phyloP scores from a whole-genome alignment of 2,888 invertebrate genomes.

The Andrena marginata region DNA sequence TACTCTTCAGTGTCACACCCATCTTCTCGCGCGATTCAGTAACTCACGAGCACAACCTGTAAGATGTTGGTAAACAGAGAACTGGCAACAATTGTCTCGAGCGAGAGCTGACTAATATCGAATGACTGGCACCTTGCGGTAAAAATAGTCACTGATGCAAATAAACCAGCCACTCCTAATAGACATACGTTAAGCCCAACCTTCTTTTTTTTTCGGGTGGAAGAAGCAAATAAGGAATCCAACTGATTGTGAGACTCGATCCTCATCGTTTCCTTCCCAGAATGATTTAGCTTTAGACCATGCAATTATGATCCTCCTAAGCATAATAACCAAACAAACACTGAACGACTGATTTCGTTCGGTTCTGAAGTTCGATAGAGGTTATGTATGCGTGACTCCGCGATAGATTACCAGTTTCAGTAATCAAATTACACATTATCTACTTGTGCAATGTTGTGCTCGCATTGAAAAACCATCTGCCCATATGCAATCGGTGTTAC shows the following conservation, averaged over 20 bases:
- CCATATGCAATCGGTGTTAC: not conserved
- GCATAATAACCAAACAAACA: not conserved
- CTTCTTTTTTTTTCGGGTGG: not conserved
- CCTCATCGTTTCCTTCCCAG: not conserved
- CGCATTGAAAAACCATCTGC: not conserved
- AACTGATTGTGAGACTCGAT: not conserved
- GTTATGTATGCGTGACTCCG: not conserved
- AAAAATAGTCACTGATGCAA: not conserved
- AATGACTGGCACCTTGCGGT: conserved; percentile 5
- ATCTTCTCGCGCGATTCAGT: not conserved
- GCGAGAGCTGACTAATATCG: conserved; percentile 11
- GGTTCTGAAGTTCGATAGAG: not conserved
- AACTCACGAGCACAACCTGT: not conserved
- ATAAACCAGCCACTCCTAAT: not conserved
- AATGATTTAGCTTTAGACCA: not conserved
- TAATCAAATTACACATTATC: not conserved
- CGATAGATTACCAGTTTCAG: not conserved
- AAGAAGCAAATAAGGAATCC: not conserved
- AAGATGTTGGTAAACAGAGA: conserved; percentile 13
- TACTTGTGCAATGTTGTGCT: not conserved
- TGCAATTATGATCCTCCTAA: not conserved
- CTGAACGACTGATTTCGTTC: not conserved
- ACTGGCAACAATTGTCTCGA: conserved; percentile 1
- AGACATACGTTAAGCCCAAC: not conserved
- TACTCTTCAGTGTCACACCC: not conserved